A percentile compares a stretch with the other conserved stretches of the same genome.
These are phyloP conservation scores for Planiliza haematocheilus DNA, from an alignment of 2,113 vertebrate species.

Conservation along the genomic window DNA sequence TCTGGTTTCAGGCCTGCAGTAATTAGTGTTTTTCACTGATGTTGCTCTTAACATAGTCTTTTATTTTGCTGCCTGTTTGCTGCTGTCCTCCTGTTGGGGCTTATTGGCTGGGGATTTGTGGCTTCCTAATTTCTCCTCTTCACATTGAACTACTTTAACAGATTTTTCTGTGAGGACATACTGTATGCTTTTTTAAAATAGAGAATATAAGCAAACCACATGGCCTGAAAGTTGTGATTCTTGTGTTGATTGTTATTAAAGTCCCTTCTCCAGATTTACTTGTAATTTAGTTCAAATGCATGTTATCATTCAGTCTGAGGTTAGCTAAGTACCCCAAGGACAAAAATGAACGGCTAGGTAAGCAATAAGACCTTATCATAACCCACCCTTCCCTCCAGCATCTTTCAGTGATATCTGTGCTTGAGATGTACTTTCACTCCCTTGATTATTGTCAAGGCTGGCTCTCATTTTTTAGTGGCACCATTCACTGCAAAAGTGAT, in stretches of 20 bases:
- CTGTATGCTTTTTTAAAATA: neutral
- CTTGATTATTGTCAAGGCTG: conserved; percentile 50
- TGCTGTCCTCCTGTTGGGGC: conserved; percentile 48
- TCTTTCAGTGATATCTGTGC: conserved; percentile 35
- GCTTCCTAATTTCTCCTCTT: conserved; percentile 32
- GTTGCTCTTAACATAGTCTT: conserved; percentile 54
- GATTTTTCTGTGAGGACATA: neutral
- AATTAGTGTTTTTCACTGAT: conserved; percentile 76
- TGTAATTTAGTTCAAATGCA: too few species aligned
- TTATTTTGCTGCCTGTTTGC: conserved; percentile 52
- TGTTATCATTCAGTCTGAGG: neutral
- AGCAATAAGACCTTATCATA: neutral
- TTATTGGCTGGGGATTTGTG: conserved; percentile 34
- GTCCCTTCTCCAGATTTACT: too few species aligned
- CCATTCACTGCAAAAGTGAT: conserved; percentile 54
- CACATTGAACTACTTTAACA: conserved; percentile 1
- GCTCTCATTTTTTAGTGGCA: conserved; percentile 57
- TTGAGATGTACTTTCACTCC: conserved; percentile 28
- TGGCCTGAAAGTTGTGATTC: too few species aligned
- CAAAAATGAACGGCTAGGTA: conserved; percentile 17
- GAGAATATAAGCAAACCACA: too few species aligned
- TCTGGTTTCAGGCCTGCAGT: conserved; percentile 63
- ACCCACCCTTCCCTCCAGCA: conserved; percentile 12
- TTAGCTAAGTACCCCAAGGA: neutral
- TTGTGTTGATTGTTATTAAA: too few species aligned